Evolutionary conservation across 2,888 invertebrate genomes (phyloP).

Genomic region (Sesamia inferens): DNA sequence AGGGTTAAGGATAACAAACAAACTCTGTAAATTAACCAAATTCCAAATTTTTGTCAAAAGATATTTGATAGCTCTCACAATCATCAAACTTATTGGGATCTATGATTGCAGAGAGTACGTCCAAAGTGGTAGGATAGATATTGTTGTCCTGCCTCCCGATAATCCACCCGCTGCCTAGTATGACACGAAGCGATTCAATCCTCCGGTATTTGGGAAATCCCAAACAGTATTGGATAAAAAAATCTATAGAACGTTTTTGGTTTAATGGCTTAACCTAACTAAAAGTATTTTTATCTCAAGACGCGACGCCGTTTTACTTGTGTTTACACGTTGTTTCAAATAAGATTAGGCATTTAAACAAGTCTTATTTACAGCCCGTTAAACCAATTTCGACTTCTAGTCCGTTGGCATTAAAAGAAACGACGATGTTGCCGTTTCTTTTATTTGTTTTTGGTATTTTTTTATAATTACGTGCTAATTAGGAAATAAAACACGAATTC

Average conservation of each 20-base stretch:
- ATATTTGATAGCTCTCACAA: background rate
- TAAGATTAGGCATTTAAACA: no score
- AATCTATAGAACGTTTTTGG: background rate
- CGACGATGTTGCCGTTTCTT: no score
- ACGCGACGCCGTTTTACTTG: no score
- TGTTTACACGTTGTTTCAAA: no score
- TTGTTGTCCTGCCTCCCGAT: background rate
- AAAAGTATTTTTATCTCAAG: no score
- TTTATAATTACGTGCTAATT: no score
- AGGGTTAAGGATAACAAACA: background rate
- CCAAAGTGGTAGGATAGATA: background rate
- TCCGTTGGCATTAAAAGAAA: no score
- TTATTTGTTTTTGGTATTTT: no score
- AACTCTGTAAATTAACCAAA: background rate
- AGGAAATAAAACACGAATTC: no score
- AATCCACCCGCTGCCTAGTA: conserved; percentile 4
- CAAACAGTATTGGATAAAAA: background rate
- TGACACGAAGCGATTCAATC: conserved; percentile 20
- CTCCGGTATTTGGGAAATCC: background rate
- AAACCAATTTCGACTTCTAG: no score
- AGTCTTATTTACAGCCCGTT: no score
- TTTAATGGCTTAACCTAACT: no score
- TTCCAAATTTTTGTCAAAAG: background rate
- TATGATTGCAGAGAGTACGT: conserved; percentile 1
- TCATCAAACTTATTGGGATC: background rate